These are phyloP conservation scores for Lithophane ornitopus DNA, from an alignment of 2,888 invertebrate species.

Conservation along the genomic window DNA sequence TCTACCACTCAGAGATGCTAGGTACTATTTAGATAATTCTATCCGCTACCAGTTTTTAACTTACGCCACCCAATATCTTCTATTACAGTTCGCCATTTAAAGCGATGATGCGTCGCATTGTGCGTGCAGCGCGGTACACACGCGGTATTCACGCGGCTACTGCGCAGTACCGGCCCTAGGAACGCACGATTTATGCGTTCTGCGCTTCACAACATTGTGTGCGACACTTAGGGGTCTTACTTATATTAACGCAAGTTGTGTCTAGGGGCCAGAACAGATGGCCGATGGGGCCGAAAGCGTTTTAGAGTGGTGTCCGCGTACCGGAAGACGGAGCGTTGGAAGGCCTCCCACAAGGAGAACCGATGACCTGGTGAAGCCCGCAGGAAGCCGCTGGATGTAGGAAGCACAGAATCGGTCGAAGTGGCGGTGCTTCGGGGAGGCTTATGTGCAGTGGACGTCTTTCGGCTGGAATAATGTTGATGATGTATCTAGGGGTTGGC, in stretches of 20 bases:
- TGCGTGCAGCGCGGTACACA: constrained; percentile 60
- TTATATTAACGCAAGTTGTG: constrained; percentile 39
- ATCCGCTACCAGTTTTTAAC: not conserved
- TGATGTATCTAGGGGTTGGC: not conserved
- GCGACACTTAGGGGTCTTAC: constrained; percentile 39
- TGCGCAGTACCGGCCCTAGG: constrained; percentile 36
- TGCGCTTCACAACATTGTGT: constrained; percentile 41
- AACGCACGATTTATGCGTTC: constrained; percentile 65
- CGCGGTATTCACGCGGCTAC: constrained; percentile 45
- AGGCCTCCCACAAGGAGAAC: no score
- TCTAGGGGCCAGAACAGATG: no score
- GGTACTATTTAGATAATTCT: not conserved
- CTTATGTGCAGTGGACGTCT: no score
- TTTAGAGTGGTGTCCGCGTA: no score
- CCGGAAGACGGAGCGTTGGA: no score
- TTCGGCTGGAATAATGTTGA: no score
- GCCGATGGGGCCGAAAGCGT: no score
- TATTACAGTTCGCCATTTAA: constrained; percentile 67
- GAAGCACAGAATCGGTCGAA: no score
- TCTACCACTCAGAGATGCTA: not conserved
- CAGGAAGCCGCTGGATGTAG: no score
- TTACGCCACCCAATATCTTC: constrained; percentile 48
- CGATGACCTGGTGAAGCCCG: no score
- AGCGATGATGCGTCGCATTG: constrained; percentile 72
- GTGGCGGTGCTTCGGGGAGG: no score